Conservation (phyloP, 2,888 invertebrate genomes). For the Callyntrura sp. region DNA sequence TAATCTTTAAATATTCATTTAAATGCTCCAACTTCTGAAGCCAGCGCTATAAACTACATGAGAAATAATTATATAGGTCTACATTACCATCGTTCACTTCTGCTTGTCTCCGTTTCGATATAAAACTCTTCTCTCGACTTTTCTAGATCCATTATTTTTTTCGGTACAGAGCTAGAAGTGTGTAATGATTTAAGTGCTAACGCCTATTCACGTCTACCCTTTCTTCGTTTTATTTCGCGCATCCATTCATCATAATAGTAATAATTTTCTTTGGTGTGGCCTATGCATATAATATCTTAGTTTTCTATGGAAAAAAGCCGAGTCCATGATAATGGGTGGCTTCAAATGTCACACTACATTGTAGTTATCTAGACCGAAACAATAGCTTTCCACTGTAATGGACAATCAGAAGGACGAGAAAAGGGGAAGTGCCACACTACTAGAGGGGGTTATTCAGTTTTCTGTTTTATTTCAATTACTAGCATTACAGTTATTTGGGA, state of each 20-base stretch:
- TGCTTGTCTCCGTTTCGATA: too few relatives aligned
- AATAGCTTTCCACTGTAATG: slow-evolving; percentile 37
- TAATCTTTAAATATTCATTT: slow-evolving; percentile 4
- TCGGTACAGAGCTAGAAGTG: too few relatives aligned
- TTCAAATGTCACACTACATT: slow-evolving; percentile 11
- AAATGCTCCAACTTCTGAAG: neutral
- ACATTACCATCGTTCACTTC: too few relatives aligned
- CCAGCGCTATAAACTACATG: too few relatives aligned
- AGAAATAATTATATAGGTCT: too few relatives aligned
- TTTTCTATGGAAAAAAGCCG: too few relatives aligned
- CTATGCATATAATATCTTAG: too few relatives aligned
- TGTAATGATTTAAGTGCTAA: too few relatives aligned
- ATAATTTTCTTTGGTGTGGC: neutral
- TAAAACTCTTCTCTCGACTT: too few relatives aligned
- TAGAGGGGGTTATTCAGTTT: neutral
- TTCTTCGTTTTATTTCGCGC: neutral
- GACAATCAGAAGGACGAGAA: slow-evolving; percentile 16
- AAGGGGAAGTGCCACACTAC: neutral
- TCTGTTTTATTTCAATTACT: neutral
- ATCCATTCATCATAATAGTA: neutral
- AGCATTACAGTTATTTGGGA: slow-evolving; percentile 12
- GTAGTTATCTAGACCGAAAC: slow-evolving; percentile 37
- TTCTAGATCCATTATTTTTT: too few relatives aligned
- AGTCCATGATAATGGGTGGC: slow-evolving; percentile 42
- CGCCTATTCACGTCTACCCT: neutral